These are phyloP conservation scores for Drosophila paulistorum DNA, from an alignment of 1,140 invertebrate species.

Conservation along the genomic window DNA sequence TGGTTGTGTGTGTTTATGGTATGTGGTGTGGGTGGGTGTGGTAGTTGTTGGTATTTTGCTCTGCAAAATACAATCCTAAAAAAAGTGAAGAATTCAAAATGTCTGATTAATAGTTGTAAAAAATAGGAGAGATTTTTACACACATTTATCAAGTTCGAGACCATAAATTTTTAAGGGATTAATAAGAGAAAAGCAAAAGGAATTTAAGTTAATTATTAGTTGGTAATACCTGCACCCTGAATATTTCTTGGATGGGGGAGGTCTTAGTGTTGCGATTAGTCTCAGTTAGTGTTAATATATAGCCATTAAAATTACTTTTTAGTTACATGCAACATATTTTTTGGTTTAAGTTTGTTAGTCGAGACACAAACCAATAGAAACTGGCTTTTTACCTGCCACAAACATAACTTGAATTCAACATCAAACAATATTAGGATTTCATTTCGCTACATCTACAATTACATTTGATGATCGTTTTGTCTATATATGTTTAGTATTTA, in stretches of 20 bases:
- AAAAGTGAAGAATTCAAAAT: slow-evolving; percentile 38
- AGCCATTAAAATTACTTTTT: slow-evolving; percentile 22
- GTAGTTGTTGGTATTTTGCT: slow-evolving; percentile 52
- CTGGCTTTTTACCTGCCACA: slow-evolving; percentile 67
- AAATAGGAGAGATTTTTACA: slow-evolving; percentile 2
- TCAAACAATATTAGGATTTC: slow-evolving; percentile 54
- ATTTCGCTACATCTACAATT: slow-evolving; percentile 38
- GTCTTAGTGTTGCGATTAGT: slow-evolving; percentile 16
- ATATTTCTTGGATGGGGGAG: neutral
- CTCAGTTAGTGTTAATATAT: slow-evolving; percentile 26
- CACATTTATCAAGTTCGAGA: neutral
- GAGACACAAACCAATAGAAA: slow-evolving; percentile 46
- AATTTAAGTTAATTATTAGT: neutral
- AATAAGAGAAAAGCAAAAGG: neutral
- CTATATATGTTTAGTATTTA: slow-evolving; percentile 45
- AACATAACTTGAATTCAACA: slow-evolving; percentile 67
- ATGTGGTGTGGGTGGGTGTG: slow-evolving; percentile 37
- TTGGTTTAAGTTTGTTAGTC: slow-evolving; percentile 33
- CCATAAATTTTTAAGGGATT: neutral
- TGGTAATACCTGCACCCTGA: neutral
- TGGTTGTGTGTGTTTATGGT: slow-evolving; percentile 48
- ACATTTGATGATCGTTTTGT: slow-evolving; percentile 39
- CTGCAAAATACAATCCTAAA: slow-evolving; percentile 59
- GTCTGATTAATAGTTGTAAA: slow-evolving; percentile 43
- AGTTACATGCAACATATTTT: slow-evolving; percentile 34